Evolutionary conservation across 2,113 vertebrate species (phyloP).

Genomic region (Passer montanus): DNA sequence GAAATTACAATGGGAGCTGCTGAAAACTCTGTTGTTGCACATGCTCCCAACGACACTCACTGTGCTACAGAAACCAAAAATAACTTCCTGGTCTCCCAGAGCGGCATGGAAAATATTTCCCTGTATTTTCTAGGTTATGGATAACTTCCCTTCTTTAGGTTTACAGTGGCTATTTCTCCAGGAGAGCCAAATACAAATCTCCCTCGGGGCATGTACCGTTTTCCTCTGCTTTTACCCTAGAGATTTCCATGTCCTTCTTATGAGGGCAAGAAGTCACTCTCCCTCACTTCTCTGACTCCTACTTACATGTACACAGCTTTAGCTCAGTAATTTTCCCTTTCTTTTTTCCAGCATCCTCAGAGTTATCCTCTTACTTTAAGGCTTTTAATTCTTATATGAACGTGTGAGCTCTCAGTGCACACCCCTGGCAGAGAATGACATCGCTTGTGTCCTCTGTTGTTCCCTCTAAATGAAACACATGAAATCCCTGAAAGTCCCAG

Average conservation of each 20-base stretch:
- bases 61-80: constrained; percentile 62
- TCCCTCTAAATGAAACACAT: neutral
- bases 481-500: neutral
- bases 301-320: neutral
- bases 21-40: constrained; percentile 53
- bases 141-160: constrained; percentile 47
- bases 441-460: neutral
- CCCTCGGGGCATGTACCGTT: neutral
- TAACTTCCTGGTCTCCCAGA: constrained; percentile 61
- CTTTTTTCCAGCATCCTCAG: neutral
- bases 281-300: neutral
- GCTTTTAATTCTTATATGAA: neutral
- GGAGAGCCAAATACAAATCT: neutral
- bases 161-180: neutral
- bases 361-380: neutral
- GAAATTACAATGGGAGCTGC: constrained; percentile 58
- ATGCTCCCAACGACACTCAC: constrained; percentile 4
- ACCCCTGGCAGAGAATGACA: neutral
- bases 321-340: neutral
- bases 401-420: neutral
- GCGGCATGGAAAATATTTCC: constrained; percentile 40
- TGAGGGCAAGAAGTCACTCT: neutral
- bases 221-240: neutral
- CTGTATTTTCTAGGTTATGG: constrained; percentile 50
- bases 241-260: neutral